Evolutionary conservation across 2,113 vertebrate species (phyloP).

Genomic region (Notarius lentiginosus): DNA sequence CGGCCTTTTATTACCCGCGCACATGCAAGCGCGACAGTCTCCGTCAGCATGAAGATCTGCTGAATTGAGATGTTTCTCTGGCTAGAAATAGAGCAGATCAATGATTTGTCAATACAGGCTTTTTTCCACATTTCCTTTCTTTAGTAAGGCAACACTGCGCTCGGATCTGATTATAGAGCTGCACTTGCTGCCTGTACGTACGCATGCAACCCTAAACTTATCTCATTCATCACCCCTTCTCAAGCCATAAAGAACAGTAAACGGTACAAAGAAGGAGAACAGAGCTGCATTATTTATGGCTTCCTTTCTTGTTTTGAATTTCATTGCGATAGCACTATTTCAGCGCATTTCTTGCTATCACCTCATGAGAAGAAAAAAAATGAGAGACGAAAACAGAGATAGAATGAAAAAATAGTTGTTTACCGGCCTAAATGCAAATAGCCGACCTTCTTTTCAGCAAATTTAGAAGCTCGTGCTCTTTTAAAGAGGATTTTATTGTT

Average conservation of each 20-base stretch:
- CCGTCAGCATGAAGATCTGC: slow-evolving; percentile 21
- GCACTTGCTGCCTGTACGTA: background rate
- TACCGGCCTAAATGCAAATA: slow-evolving; percentile 52
- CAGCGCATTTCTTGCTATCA: slow-evolving; percentile 48
- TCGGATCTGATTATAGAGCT: background rate
- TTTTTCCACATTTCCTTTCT: background rate
- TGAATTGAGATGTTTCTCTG: slow-evolving; percentile 29
- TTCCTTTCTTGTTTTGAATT: slow-evolving; percentile 58
- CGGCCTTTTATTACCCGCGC: background rate
- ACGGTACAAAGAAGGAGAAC: slow-evolving; percentile 48
- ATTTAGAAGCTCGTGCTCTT: slow-evolving; percentile 42
- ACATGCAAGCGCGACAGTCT: slow-evolving; percentile 7
- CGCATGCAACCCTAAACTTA: background rate
- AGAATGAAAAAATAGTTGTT: slow-evolving; percentile 34
- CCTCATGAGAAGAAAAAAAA: slow-evolving; percentile 27
- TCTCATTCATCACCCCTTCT: slow-evolving; percentile 25
- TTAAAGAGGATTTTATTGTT: slow-evolving; percentile 45
- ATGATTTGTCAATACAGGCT: slow-evolving; percentile 12
- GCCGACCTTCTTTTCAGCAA: slow-evolving; percentile 51
- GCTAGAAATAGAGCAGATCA: slow-evolving; percentile 5
- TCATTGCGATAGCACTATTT: slow-evolving; percentile 54
- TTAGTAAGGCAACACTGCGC: slow-evolving; percentile 21
- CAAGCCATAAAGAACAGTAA: slow-evolving; percentile 50
- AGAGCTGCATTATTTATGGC: slow-evolving; percentile 58
- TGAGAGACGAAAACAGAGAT: slow-evolving; percentile 13